These are phyloP conservation scores for Plebejus argus DNA, from an alignment of 2,888 invertebrate species.

Conservation along the genomic window DNA sequence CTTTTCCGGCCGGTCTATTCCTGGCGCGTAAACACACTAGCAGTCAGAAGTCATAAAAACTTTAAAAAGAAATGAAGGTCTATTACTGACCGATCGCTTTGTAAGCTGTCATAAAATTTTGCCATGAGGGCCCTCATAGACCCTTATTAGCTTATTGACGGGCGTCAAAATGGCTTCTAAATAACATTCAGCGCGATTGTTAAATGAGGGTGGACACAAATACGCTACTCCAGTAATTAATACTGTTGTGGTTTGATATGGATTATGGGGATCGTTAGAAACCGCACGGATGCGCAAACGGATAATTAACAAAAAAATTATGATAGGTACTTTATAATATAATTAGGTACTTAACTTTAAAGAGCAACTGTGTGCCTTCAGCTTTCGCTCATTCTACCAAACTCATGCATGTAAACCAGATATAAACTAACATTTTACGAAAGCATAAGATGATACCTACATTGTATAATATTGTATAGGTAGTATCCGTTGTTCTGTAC, in stretches of 20 bases:
- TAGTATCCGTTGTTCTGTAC: too few relatives aligned
- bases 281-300: background rate
- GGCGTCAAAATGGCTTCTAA: background rate
- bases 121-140: background rate
- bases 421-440: too few relatives aligned
- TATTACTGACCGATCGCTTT: slow-evolving; percentile 48
- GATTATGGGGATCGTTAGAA: background rate
- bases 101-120: slow-evolving; percentile 20
- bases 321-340: too few relatives aligned
- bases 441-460: too few relatives aligned
- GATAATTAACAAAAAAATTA: too few relatives aligned
- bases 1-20: slow-evolving; percentile 54
- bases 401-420: too few relatives aligned
- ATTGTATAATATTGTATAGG: too few relatives aligned
- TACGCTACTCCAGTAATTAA: background rate
- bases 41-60: slow-evolving; percentile 44
- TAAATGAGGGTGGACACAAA: background rate
- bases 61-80: slow-evolving; percentile 42
- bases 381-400: too few relatives aligned
- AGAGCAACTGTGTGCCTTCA: too few relatives aligned
- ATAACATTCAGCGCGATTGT: background rate
- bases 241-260: background rate
- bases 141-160: background rate
- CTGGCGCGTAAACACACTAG: slow-evolving; percentile 44
- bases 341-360: too few relatives aligned